phyloP scores from a whole-genome alignment of 1,140 invertebrate genomes.

The Penaeus chinensis region DNA sequence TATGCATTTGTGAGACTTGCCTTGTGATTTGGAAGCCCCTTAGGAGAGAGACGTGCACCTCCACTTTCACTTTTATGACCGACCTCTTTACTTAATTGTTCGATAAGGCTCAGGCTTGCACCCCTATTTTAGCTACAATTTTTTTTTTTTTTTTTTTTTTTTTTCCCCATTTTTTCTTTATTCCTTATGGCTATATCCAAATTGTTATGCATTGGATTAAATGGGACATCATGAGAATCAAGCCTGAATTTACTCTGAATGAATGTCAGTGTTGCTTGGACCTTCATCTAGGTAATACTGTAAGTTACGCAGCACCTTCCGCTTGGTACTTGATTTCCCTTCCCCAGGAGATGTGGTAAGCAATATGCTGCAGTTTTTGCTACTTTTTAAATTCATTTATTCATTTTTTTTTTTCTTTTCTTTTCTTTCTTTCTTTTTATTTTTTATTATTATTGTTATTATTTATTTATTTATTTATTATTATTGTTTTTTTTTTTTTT shows the following conservation, averaged over 20 bases:
- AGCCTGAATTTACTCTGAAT: conserved; percentile 46
- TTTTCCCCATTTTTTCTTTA: neutral
- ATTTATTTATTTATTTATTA: neutral
- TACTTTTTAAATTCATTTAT: conserved; percentile 43
- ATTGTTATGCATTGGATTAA: conserved; percentile 43
- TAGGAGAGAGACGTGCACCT: neutral
- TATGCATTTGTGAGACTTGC: conserved; percentile 50
- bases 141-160: neutral
- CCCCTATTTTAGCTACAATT: conserved; percentile 39
- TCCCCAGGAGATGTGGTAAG: conserved; percentile 38
- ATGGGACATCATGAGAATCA: conserved; percentile 36
- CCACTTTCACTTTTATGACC: conserved; percentile 32
- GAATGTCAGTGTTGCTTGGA: conserved; percentile 55
- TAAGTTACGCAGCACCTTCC: conserved; percentile 41
- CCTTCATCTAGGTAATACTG: conserved; percentile 44
- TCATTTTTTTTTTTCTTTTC: neutral
- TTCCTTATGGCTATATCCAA: too few relatives aligned
- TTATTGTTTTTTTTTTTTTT: conserved; percentile 20
- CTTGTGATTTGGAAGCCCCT: conserved; percentile 2
- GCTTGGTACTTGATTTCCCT: conserved; percentile 18
- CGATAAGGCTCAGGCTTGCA: conserved; percentile 54
- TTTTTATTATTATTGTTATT: neutral
- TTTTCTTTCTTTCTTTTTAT: neutral
- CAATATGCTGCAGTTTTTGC: conserved; percentile 21
- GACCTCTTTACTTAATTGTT: conserved; percentile 28